Evolutionary conservation across 2,797 vertebrate species (phyloP).

Genomic region (Novumbra hubbsi): DNA sequence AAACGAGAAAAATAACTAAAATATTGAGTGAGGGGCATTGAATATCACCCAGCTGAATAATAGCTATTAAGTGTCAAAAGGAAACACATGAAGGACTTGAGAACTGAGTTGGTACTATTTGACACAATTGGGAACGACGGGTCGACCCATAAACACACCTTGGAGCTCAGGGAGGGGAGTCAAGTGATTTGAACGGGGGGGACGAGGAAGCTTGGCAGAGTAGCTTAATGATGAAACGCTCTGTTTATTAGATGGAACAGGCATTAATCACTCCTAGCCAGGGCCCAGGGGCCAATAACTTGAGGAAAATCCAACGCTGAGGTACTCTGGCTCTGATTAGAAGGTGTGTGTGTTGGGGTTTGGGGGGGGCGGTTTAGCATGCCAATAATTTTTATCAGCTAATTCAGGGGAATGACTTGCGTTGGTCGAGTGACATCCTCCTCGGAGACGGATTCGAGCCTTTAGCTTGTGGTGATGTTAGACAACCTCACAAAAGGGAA

Average conservation of each 20-base stretch:
- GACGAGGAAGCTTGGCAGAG: not conserved
- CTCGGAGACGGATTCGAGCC: not conserved
- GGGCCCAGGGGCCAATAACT: slow-evolving; percentile 31
- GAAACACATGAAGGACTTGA: not conserved
- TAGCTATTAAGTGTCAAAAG: slow-evolving; percentile 19
- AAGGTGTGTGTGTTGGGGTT: not conserved
- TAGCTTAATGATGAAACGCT: slow-evolving; percentile 45
- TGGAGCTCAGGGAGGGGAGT: slow-evolving; percentile 2
- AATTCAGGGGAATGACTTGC: slow-evolving; percentile 26
- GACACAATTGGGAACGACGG: slow-evolving; percentile 10
- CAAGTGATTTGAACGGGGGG: slow-evolving; percentile 15
- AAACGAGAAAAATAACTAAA: too few relatives aligned
- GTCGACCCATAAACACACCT: slow-evolving; percentile 18
- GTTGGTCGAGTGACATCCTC: slow-evolving; percentile 5
- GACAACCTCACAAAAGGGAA: not conserved
- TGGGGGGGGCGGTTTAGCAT: slow-evolving; percentile 21
- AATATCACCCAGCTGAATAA: slow-evolving; percentile 8
- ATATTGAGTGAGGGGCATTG: not conserved
- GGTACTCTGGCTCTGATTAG: slow-evolving; percentile 35
- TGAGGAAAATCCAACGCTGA: slow-evolving; percentile 16
- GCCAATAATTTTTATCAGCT: slow-evolving; percentile 26
- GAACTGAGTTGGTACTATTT: not conserved
- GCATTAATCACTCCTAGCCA: slow-evolving; percentile 50
- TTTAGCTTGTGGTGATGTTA: not conserved
- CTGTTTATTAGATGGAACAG: slow-evolving; percentile 51